Percentiles rank a stretch among this genome's conserved stretches.
These are phyloP conservation scores for Eristalinus aeneus DNA, from an alignment of 2,888 invertebrate species.

Conservation along the genomic window DNA sequence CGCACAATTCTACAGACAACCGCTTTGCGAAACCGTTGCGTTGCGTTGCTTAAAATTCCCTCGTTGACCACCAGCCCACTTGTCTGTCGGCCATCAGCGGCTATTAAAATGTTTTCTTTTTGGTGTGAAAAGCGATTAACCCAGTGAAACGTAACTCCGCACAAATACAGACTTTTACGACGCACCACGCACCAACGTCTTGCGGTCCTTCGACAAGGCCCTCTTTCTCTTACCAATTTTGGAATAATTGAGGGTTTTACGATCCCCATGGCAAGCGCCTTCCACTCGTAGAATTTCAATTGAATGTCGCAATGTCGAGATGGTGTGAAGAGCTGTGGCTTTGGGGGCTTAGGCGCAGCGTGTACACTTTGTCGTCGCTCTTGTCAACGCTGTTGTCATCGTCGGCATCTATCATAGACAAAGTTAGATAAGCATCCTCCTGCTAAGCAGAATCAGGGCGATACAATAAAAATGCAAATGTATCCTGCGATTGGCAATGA, in stretches of 20 bases:
- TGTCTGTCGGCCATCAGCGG: not conserved
- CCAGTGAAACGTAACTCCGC: not conserved
- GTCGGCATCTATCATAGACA: not conserved
- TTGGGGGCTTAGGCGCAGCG: not conserved
- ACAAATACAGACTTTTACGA: not conserved
- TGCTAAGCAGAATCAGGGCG: not conserved
- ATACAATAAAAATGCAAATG: not conserved
- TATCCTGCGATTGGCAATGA: not conserved
- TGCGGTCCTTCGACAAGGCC: not conserved
- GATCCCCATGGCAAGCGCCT: not conserved
- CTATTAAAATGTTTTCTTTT: not conserved
- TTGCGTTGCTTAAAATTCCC: not conserved
- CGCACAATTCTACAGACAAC: not conserved
- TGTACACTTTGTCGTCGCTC: not conserved
- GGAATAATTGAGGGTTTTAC: slow-evolving; percentile 28
- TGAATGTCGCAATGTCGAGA: slow-evolving; percentile 7
- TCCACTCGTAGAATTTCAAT: slow-evolving; percentile 30
- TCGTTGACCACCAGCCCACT: not conserved
- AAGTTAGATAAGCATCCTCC: not conserved
- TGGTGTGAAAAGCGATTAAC: not conserved
- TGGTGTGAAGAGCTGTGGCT: not conserved
- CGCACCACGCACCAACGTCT: not conserved
- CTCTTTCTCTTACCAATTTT: slow-evolving; percentile 26
- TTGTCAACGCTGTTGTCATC: not conserved
- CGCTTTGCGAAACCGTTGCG: not conserved